Evolutionary conservation across 2,113 vertebrate species (phyloP).

Genomic region (Plecturocebus donacophilus): DNA sequence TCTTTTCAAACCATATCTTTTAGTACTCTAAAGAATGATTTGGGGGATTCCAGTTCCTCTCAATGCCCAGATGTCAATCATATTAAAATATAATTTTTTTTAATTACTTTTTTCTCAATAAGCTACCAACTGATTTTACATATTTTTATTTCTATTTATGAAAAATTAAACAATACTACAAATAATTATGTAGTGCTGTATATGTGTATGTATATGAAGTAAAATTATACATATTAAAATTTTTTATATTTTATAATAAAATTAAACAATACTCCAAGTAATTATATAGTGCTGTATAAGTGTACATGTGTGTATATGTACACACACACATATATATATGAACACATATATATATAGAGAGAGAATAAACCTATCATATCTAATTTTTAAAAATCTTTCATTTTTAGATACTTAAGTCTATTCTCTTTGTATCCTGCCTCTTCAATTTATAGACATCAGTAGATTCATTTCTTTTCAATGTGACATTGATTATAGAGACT

Average conservation of each 20-base stretch:
- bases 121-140: neutral
- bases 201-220: no score
- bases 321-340: no score
- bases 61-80: neutral
- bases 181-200: neutral
- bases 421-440: neutral
- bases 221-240: no score
- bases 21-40: neutral
- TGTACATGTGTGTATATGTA: neutral
- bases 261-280: neutral
- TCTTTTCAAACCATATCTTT: constrained; percentile 2
- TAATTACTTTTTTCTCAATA: neutral
- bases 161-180: constrained; percentile 17
- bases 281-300: neutral
- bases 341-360: no score
- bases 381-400: neutral
- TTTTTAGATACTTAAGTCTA: neutral
- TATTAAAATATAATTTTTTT: neutral
- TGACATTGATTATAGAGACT: neutral
- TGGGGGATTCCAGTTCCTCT: neutral
- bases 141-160: neutral
- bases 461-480: constrained; percentile 5
- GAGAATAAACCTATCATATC: neutral
- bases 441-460: neutral
- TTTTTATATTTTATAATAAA: no score